Percentiles rank a stretch among this genome's conserved stretches.
phyloP scores from a whole-genome alignment of 2,888 invertebrate genomes.

The Chrysodeixis includens region DNA sequence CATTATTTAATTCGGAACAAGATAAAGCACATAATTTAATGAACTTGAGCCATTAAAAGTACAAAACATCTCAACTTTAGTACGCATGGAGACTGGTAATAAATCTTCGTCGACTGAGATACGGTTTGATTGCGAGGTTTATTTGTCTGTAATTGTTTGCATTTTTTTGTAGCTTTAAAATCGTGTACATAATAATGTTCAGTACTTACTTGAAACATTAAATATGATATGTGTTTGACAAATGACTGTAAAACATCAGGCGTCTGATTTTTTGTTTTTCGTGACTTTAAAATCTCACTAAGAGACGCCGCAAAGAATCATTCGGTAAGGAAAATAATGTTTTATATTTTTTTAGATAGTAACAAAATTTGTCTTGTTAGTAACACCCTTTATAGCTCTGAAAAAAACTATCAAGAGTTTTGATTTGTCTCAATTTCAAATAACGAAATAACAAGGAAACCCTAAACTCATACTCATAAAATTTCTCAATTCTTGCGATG shows the following conservation, averaged over 20 bases:
- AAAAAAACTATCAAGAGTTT: too few relatives aligned
- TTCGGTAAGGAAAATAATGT: too few relatives aligned
- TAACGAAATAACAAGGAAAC: too few relatives aligned
- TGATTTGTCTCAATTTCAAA: too few relatives aligned
- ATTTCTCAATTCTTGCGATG: too few relatives aligned
- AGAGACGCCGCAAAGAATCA: too few relatives aligned
- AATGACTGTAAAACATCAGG: neutral
- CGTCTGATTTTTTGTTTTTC: too few relatives aligned
- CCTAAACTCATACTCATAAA: too few relatives aligned
- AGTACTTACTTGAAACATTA: neutral
- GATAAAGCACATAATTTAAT: constrained; percentile 33
- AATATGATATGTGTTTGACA: neutral
- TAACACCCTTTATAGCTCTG: too few relatives aligned
- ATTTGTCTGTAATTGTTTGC: constrained; percentile 27
- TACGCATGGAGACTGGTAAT: constrained; percentile 24
- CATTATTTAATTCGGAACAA: constrained; percentile 12
- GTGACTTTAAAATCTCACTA: too few relatives aligned
- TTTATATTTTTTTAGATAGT: too few relatives aligned
- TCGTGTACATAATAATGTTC: neutral
- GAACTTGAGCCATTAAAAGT: constrained; percentile 14
- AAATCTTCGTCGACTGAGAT: constrained; percentile 41
- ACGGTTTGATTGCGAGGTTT: constrained; percentile 38
- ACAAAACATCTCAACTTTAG: constrained; percentile 30
- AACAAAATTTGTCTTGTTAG: too few relatives aligned
- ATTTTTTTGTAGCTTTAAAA: constrained; percentile 26